Evolutionary conservation across 2,888 invertebrate species (phyloP).

Genomic region (Yponomeuta evonymella): DNA sequence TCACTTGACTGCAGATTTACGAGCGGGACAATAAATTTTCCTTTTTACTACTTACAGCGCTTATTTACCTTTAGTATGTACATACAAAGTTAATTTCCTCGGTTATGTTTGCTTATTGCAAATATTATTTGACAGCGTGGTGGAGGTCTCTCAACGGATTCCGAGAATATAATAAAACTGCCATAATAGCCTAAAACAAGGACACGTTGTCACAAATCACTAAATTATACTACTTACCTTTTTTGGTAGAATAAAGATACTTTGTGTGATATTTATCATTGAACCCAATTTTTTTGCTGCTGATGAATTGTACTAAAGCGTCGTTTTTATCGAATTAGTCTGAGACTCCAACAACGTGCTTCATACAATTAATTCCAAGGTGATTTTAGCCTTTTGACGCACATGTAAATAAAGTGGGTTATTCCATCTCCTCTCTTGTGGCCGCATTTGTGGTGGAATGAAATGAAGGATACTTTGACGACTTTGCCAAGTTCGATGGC

Average conservation of each 20-base stretch:
- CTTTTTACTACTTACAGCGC: background rate
- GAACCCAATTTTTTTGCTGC: background rate
- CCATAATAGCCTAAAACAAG: conserved; percentile 11
- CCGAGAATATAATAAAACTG: conserved; percentile 16
- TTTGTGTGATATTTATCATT: background rate
- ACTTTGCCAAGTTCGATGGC: background rate
- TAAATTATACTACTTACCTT: background rate
- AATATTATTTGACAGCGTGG: conserved; percentile 3
- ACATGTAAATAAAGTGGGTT: background rate
- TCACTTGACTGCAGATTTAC: conserved; percentile 6
- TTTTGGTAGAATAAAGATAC: conserved; percentile 1
- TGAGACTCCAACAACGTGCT: background rate
- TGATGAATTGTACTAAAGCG: background rate
- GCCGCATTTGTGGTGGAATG: background rate
- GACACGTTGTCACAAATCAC: conserved; percentile 7
- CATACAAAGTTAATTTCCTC: conserved; percentile 9
- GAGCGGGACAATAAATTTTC: conserved; percentile 3
- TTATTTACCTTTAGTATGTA: background rate
- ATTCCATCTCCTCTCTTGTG: background rate
- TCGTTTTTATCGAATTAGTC: background rate
- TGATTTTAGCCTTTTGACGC: background rate
- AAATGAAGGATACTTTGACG: background rate
- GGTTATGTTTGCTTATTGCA: background rate
- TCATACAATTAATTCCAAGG: background rate
- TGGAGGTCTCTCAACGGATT: background rate